Base-by-base conservation (phyloP, 1,140 invertebrate species). In the Drusus annulatus region DNA sequence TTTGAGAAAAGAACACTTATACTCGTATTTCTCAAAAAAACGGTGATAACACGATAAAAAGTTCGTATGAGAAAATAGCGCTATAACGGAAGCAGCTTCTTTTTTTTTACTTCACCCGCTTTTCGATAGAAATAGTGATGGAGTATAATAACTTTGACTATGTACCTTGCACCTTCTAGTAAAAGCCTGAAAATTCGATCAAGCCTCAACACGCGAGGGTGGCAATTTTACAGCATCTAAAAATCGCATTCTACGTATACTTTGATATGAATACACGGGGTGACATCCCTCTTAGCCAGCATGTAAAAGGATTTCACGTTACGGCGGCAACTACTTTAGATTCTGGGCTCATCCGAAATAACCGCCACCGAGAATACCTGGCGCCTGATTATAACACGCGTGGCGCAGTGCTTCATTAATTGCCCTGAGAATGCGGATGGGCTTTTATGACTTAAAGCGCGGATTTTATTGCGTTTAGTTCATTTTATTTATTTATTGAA, bases 121-220 rank as follows among this genome's bases (percentile, higher is more conserved):
- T 17, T 56, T 56, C 21, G 21, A 21, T 7, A 56, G 54, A 21
- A 56, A 56, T 56, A 56, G 54, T 56, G 54, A 56, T 56, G 54
- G 54, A 56, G 54, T 19, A 17, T 63, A 63, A 63, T 63, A 63
- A 63, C 19, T 56, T 56, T 19, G n/a, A 56, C 54, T 45, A 45
- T 45, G 36, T 56, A n/a, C 54, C n/a, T 3, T 5, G 60, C 60
- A 16, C 60, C 23, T 21, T 63, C 19, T 63, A 23, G 60, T 63
- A 63, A 63, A 63, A 63, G 60, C 60, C 60, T 63, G 60, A 63
- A 63, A 63, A 63, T 63, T 63, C 60, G 60, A 63, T 63, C 60
- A 56, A 28, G 60, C 60, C 19, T 15, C 19, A 16, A 63, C 19
- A 21, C 60, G 17, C 54, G 19, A 56, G 54, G 60, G 23, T 21